Evolutionary conservation across 2,113 vertebrate species (phyloP).

Genomic region (Equus przewalskii): DNA sequence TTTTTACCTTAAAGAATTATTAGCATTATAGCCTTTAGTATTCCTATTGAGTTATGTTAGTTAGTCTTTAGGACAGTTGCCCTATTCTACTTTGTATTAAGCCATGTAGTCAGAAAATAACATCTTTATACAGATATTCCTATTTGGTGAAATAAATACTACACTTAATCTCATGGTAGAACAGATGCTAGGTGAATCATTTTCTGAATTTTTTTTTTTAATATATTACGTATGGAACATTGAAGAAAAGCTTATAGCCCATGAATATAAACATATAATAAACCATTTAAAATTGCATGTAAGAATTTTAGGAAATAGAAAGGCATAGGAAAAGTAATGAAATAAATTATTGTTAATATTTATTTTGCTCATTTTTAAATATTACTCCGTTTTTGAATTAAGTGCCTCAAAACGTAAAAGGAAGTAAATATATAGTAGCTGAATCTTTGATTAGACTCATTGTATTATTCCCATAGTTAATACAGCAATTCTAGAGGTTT

Average conservation of each 20-base stretch:
- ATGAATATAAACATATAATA: slow-evolving; percentile 12
- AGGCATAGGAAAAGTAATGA: slow-evolving; percentile 33
- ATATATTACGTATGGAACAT: neutral
- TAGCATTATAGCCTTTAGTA: neutral
- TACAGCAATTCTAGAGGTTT: slow-evolving; percentile 3
- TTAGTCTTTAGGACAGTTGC: neutral
- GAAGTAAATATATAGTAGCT: neutral
- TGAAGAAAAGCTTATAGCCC: neutral
- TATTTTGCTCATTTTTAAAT: neutral
- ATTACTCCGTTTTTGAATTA: neutral
- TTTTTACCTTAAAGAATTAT: slow-evolving; percentile 57
- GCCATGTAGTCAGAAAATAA: neutral
- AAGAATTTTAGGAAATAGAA: slow-evolving; percentile 41
- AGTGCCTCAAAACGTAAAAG: neutral
- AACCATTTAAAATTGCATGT: neutral
- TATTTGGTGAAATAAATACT: slow-evolving; percentile 3
- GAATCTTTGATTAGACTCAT: neutral
- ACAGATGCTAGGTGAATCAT: neutral
- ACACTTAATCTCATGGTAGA: neutral
- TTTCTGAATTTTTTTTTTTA: neutral
- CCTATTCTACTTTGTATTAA: neutral
- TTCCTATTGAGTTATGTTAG: slow-evolving; percentile 12
- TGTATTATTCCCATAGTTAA: slow-evolving; percentile 33
- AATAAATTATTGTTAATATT: slow-evolving; percentile 18
- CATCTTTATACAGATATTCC: slow-evolving; percentile 38